A percentile compares a stretch with the other conserved stretches of the same genome.
Evolutionary conservation across 2,888 invertebrate species (phyloP).

Genomic region (Rhingia rostrata): DNA sequence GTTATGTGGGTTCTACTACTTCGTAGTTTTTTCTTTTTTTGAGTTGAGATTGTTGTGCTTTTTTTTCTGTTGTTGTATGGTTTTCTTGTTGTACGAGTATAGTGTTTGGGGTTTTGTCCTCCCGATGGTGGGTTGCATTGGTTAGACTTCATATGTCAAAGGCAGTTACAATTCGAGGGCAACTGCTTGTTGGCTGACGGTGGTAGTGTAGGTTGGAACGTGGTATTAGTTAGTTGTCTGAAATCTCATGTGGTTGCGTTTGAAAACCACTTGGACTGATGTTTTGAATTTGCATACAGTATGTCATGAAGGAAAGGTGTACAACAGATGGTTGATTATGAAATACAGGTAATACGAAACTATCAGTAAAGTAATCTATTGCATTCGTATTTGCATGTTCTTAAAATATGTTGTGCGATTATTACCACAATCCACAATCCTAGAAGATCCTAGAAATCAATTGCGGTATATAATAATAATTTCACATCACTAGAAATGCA

Average conservation of each 20-base stretch:
- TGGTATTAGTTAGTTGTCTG: conserved; percentile 55
- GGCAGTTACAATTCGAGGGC: conserved; percentile 55
- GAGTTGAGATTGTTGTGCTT: not conserved
- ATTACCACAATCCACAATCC: no score
- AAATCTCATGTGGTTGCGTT: conserved; percentile 23
- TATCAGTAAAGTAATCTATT: no score
- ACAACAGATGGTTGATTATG: not conserved
- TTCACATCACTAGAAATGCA: no score
- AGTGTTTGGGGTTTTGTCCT: conserved; percentile 17
- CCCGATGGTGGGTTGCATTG: not conserved
- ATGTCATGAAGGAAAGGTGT: conserved; percentile 21
- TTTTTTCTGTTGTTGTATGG: no score
- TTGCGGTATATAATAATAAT: no score
- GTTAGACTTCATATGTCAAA: conserved; percentile 64
- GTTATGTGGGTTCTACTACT: conserved; percentile 54
- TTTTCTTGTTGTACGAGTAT: not conserved
- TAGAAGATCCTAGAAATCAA: no score
- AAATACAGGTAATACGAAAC: no score
- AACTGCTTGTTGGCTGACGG: conserved; percentile 46
- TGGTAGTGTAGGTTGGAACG: conserved; percentile 36
- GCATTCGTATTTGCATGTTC: no score
- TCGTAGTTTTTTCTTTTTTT: conserved; percentile 24
- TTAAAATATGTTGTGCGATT: no score
- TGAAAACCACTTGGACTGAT: not conserved
- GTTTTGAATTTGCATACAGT: conserved; percentile 41